phyloP scores from a whole-genome alignment of 2,797 vertebrate genomes.

The Avahi laniger region DNA sequence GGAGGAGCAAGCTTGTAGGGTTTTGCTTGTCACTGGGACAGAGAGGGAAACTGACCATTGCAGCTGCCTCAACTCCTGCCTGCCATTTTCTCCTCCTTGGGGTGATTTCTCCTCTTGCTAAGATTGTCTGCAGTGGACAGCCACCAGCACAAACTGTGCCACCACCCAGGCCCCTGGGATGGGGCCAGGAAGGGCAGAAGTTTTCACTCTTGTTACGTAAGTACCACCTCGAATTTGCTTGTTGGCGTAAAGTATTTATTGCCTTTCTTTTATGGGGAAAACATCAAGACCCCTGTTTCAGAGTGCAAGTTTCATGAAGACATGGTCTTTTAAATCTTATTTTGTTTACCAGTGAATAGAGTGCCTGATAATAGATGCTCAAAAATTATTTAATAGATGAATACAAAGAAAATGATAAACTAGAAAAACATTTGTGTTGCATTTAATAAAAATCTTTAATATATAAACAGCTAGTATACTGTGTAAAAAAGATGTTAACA shows the following conservation, averaged over 20 bases:
- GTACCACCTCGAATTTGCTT: background rate
- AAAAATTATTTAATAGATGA: background rate
- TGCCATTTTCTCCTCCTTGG: background rate
- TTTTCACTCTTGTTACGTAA: background rate
- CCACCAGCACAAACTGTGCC: background rate
- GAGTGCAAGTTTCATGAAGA: background rate
- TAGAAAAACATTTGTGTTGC: background rate
- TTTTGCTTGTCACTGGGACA: background rate
- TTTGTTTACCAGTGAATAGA: background rate
- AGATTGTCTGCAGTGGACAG: background rate
- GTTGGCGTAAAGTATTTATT: background rate
- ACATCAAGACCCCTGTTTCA: background rate
- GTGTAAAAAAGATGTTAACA: background rate
- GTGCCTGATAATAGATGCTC: background rate
- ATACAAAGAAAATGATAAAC: background rate
- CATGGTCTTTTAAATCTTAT: background rate
- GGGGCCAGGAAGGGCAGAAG: background rate
- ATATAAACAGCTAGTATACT: background rate
- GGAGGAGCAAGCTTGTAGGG: background rate
- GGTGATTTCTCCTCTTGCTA: background rate
- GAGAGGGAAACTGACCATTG: background rate
- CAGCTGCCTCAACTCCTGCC: background rate
- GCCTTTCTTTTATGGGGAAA: background rate
- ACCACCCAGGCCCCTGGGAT: background rate
- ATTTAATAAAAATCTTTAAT: background rate